Conservation (phyloP, 23 tunicate species). For the Halocynthia aurantium region DNA sequence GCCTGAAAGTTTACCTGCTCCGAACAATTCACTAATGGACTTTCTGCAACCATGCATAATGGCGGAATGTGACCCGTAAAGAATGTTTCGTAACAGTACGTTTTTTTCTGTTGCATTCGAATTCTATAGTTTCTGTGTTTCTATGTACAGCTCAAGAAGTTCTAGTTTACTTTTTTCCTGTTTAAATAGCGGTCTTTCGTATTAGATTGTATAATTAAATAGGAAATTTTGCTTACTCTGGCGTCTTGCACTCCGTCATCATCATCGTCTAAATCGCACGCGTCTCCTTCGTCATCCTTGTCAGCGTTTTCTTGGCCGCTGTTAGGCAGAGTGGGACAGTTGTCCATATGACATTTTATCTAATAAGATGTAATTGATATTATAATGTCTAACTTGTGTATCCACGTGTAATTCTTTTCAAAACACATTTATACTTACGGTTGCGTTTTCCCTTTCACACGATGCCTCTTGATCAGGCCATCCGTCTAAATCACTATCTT, state of each 20-base stretch:
- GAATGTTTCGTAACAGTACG: too few species aligned
- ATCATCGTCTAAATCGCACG: slow-evolving; percentile 73
- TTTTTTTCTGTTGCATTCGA: too few species aligned
- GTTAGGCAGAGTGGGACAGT: slow-evolving; percentile 58
- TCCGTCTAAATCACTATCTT: slow-evolving; percentile 90
- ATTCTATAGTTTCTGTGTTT: too few species aligned
- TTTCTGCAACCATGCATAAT: too few species aligned
- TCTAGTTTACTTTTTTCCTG: too few species aligned
- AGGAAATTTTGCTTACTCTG: slow-evolving; percentile 27
- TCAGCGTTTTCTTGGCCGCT: slow-evolving; percentile 92
- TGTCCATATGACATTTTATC: slow-evolving; percentile 49
- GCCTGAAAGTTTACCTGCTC: too few species aligned
- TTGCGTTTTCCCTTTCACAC: slow-evolving; percentile 37
- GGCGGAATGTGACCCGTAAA: too few species aligned
- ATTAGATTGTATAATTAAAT: too few species aligned
- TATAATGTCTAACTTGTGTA: too few species aligned
- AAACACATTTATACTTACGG: slow-evolving; percentile 26
- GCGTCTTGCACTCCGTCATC: slow-evolving; percentile 39
- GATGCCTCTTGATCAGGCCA: slow-evolving; percentile 51
- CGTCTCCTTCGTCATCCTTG: slow-evolving; percentile 68
- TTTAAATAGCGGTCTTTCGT: too few species aligned
- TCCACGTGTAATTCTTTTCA: not conserved
- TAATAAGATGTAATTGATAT: slow-evolving; percentile 12
- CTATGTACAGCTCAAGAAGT: too few species aligned
- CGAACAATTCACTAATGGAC: too few species aligned